Percentiles rank a stretch among this genome's conserved stretches.
Evolutionary conservation across 37 sponge, comb jelly and placozoan species (phyloP).

Genomic region (Corticium candelabrum): DNA sequence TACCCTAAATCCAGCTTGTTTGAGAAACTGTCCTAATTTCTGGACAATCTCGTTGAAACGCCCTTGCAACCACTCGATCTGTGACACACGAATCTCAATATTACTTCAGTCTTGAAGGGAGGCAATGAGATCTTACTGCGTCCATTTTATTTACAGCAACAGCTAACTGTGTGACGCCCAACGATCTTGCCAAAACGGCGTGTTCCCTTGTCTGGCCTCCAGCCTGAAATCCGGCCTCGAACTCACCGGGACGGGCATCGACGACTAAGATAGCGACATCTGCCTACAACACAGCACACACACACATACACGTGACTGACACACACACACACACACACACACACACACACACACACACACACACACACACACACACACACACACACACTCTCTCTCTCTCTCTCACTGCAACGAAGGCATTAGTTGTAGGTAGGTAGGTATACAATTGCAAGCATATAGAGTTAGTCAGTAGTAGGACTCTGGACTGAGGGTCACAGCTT

Average conservation of each 20-base stretch:
- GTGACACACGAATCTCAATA: not conserved
- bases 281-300: conserved; percentile 44
- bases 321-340: not conserved
- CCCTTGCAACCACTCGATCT: conserved; percentile 61
- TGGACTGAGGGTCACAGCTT: too few species aligned
- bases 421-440: too few species aligned
- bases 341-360: not conserved
- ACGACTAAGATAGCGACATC: conserved; percentile 93
- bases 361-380: too few species aligned
- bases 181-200: conserved; percentile 76
- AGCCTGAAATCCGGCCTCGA: conserved; percentile 97
- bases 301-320: not conserved
- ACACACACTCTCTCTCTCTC: too few species aligned
- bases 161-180: conserved; percentile 79
- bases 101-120: not conserved
- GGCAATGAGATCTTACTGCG: conserved; percentile 15
- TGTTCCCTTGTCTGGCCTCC: conserved; percentile 99
- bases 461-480: too few species aligned
- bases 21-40: conserved; percentile 68
- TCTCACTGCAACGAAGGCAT: too few species aligned
- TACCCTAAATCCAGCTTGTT: conserved; percentile 81
- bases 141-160: conserved; percentile 98
- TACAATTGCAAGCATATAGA: too few species aligned
- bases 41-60: conserved; percentile 63
- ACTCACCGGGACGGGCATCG: conserved; percentile 76